A percentile compares a stretch with the other conserved stretches of the same genome.
Evolutionary conservation across 2,888 invertebrate species (phyloP).

Genomic region (Ormyrus nitidulus): DNA sequence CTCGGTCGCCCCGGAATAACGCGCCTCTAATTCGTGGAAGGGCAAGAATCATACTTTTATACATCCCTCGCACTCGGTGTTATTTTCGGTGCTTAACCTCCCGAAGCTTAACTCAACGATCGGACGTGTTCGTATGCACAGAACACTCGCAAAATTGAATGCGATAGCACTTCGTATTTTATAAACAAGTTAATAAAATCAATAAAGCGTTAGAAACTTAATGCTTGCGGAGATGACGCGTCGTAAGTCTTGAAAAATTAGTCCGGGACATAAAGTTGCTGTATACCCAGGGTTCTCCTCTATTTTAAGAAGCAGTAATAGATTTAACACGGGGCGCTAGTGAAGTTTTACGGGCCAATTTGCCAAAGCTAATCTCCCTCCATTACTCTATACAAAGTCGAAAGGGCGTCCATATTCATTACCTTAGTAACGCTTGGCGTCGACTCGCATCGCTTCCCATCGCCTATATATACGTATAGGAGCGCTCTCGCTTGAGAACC

Average conservation of each 20-base stretch:
- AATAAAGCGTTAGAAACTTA: not conserved
- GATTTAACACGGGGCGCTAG: constrained; percentile 47
- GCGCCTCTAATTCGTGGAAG: constrained; percentile 46
- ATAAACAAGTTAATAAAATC: too few species aligned
- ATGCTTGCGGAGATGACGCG: not conserved
- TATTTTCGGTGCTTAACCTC: constrained; percentile 44
- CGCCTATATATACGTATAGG: not conserved
- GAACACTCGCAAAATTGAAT: not conserved
- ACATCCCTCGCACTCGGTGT: constrained; percentile 33
- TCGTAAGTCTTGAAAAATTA: not conserved
- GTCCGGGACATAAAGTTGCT: not conserved
- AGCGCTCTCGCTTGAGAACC: constrained; percentile 14
- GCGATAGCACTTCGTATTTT: not conserved
- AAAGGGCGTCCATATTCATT: constrained; percentile 54
- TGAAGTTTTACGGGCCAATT: constrained; percentile 53
- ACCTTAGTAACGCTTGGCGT: constrained; percentile 2
- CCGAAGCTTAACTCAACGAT: constrained; percentile 46
- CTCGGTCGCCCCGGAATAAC: constrained; percentile 47
- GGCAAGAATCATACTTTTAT: constrained; percentile 48
- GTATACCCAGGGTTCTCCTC: not conserved
- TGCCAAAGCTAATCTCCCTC: constrained; percentile 43
- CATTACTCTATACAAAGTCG: constrained; percentile 39
- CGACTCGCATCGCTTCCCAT: constrained; percentile 35
- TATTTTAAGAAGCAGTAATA: constrained; percentile 37
- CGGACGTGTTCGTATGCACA: constrained; percentile 3